Evolutionary conservation across 2,888 invertebrate genomes (phyloP), one percentile per base, ranked within the genome.

Genomic region (Rhamphomyia laevipes): DNA sequence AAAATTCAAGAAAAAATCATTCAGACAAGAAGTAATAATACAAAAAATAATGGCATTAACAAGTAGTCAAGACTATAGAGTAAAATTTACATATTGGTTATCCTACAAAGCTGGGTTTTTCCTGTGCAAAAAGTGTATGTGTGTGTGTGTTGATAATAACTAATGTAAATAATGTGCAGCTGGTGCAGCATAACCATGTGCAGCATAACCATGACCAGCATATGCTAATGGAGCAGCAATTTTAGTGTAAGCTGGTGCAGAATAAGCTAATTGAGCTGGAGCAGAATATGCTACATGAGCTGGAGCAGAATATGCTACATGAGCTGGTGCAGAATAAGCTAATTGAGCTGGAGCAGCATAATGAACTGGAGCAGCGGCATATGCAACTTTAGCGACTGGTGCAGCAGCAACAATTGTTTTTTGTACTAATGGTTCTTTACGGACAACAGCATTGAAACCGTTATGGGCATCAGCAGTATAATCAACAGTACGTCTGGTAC

Each of bases 401-500:
- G 52, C 43, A 15, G 48, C 45, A 12, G 49, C 48, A 41, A 62
- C 60, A 52, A 61, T 54, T 12, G 59, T 55, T 45, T 66, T 67
- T 46, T 64, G 64, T 9, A 60, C 64, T 31, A 68, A 50, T 23
- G 68, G 69, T 50, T 70, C 70, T 46, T 61, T 67, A 12, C 66
- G 68, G 4, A 70, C 69, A 15, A 69, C 68, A 13, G 67, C 69
- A 57, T 69, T 69, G 48, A 69, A 69, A 35, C 68, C 74, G 57
- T 74, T 64, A 52, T 71, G 63, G n/a, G 72, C 69, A 59, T 74
- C 74, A 35, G 74, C 73, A 2, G 70, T 72, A 61, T 79, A 79
- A 55, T 81, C 80, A 1, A 81, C 80, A 30, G 76, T 78, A 55
- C 80, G 76, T 63, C 75, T 76, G 48, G 76, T 77, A 57, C 80